These are phyloP conservation scores for Adela reaumurella DNA, from an alignment of 2,888 invertebrate genomes.

Conservation along the genomic window DNA sequence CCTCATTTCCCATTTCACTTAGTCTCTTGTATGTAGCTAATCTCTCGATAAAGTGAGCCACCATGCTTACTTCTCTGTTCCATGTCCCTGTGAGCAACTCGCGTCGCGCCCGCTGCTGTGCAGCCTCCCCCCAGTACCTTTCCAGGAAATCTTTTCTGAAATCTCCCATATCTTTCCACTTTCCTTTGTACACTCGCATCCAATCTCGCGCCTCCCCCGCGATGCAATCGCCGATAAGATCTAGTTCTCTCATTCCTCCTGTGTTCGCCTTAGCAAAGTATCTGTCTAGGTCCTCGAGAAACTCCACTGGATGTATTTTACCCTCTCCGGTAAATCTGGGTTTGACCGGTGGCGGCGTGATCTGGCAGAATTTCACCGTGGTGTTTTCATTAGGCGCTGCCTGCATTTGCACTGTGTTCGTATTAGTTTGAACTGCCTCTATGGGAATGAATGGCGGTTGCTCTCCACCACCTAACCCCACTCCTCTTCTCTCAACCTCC, in stretches of 20 bases:
- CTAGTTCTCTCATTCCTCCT: background rate
- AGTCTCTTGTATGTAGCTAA: background rate
- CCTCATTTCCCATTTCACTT: background rate
- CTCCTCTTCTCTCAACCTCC: too few relatives aligned
- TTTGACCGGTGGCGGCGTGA: too few relatives aligned
- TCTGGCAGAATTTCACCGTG: too few relatives aligned
- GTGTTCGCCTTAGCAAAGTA: background rate
- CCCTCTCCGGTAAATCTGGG: too few relatives aligned
- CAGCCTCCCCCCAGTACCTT: slow-evolving; percentile 1
- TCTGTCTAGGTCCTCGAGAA: background rate
- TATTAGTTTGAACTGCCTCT: too few relatives aligned
- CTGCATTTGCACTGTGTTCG: too few relatives aligned
- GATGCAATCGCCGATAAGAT: background rate
- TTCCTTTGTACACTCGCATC: background rate
- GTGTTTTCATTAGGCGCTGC: too few relatives aligned
- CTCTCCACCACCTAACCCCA: too few relatives aligned
- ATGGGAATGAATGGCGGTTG: too few relatives aligned
- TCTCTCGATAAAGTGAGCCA: background rate
- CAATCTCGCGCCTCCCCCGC: slow-evolving; percentile 1
- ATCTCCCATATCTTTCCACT: background rate
- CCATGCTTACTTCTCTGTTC: background rate
- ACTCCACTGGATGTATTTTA: background rate
- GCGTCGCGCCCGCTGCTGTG: background rate
- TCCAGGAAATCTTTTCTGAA: slow-evolving; percentile 2
- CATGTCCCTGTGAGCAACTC: background rate